Conservation (phyloP, 2,888 invertebrate genomes). For the Pseudanteris insignis region DNA sequence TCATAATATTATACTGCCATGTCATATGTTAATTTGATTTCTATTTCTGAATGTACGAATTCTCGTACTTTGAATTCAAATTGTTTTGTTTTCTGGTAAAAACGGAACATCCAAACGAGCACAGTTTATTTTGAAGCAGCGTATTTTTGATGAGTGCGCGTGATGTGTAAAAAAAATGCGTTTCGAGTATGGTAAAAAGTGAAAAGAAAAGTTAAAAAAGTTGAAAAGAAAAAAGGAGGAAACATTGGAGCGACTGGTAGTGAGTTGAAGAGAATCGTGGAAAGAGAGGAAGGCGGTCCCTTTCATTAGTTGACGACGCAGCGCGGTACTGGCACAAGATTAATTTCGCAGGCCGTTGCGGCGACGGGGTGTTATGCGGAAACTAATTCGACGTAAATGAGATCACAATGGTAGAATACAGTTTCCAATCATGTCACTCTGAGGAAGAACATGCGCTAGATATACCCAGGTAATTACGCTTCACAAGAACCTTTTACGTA, state of each 20-base stretch:
- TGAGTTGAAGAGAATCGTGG: conserved; percentile 6
- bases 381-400: conserved; percentile 62
- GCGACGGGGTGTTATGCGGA: conserved; percentile 53
- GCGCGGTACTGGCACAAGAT: conserved; percentile 49
- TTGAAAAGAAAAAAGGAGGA: neutral
- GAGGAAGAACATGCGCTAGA: conserved; percentile 36
- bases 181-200: neutral
- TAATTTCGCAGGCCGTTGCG: conserved; percentile 57
- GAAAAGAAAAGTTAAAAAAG: neutral
- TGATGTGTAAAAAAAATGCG: no score
- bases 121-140: no score
- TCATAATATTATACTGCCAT: no score
- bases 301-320: conserved; percentile 39
- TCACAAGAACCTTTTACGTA: conserved; percentile 27
- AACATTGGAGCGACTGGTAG: conserved; percentile 19
- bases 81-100: no score
- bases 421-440: conserved; percentile 57
- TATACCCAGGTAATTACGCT: conserved; percentile 50
- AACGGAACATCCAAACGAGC: no score
- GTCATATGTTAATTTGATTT: no score
- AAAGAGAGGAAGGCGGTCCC: conserved; percentile 33
- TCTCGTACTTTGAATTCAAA: no score
- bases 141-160: no score
- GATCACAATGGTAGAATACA: conserved; percentile 61
- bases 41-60: no score